phyloP scores from a whole-genome alignment of 2,797 vertebrate genomes.

The Myripristis jacobus region DNA sequence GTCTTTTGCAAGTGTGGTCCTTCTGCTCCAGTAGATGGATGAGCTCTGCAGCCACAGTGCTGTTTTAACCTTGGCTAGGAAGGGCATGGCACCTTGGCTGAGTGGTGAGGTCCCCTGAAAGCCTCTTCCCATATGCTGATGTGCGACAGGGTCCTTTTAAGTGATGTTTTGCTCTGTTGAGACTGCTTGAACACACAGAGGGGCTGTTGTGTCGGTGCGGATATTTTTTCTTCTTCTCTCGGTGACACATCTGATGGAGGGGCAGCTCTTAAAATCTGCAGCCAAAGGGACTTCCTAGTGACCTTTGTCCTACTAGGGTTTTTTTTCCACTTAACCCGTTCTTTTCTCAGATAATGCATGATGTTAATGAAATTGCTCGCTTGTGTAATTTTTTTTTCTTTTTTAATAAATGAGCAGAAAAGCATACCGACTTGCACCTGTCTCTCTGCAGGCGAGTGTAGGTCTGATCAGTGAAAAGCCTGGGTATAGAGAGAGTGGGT shows the following conservation, averaged over 20 bases:
- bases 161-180: conserved; percentile 74
- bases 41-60: conserved; percentile 57
- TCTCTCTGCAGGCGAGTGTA: neutral
- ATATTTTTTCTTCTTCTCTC: conserved; percentile 22
- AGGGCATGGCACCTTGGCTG: conserved; percentile 69
- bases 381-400: neutral
- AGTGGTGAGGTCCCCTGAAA: conserved; percentile 70
- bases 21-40: conserved; percentile 56
- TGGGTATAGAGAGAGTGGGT: neutral
- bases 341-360: neutral
- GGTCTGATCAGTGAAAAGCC: neutral
- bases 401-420: neutral
- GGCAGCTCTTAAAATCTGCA: conserved; percentile 45
- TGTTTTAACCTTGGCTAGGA: conserved; percentile 74
- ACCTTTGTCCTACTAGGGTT: conserved; percentile 10
- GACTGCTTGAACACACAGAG: conserved; percentile 52
- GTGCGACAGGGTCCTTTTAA: conserved; percentile 71
- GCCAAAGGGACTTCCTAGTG: conserved; percentile 40
- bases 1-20: conserved; percentile 37
- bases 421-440: neutral
- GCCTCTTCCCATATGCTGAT: conserved; percentile 71
- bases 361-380: too few species aligned
- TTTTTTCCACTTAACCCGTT: neutral
- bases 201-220: conserved; percentile 61
- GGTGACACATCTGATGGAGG: conserved; percentile 70